A percentile compares a stretch with the other conserved stretches of the same genome.
phyloP scores from a whole-genome alignment of 2,797 vertebrate genomes.

The Dallia pectoralis region DNA sequence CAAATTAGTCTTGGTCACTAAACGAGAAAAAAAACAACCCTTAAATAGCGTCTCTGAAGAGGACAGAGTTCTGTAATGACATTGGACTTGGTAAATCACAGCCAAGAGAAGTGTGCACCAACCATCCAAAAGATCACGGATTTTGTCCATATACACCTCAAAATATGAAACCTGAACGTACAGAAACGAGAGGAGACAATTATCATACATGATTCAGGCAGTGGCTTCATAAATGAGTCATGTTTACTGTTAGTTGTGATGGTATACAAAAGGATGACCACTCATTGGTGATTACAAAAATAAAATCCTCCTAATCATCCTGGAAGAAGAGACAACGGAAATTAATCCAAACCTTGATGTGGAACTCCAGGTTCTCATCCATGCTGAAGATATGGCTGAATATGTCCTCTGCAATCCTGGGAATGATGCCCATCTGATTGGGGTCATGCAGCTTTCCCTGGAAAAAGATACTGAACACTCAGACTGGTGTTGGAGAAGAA shows the following conservation, averaged over 20 bases:
- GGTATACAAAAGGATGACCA: not conserved
- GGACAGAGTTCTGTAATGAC: not conserved
- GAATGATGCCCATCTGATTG: slow-evolving; percentile 95
- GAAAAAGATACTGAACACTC: slow-evolving; percentile 20
- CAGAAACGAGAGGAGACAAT: slow-evolving; percentile 2
- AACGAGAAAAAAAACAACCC: slow-evolving; percentile 13
- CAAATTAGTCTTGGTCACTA: slow-evolving; percentile 96
- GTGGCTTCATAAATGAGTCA: not conserved
- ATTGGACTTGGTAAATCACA: not conserved
- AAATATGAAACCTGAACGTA: slow-evolving; percentile 89
- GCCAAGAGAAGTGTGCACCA: slow-evolving; percentile 46
- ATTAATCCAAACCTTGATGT: slow-evolving; percentile 84
- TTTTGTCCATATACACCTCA: slow-evolving; percentile 98
- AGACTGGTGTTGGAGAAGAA: not conserved
- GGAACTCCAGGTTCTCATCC: slow-evolving; percentile 97
- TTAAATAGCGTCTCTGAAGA: not conserved
- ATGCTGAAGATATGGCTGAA: slow-evolving; percentile 97
- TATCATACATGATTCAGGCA: not conserved
- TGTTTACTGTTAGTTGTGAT: not conserved
- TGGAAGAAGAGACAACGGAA: not conserved
- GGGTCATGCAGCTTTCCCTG: slow-evolving; percentile 91
- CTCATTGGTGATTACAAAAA: not conserved
- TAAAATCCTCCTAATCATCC: not conserved
- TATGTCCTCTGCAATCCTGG: slow-evolving; percentile 92
- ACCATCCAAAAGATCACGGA: slow-evolving; percentile 95